Evolutionary conservation across 2,113 vertebrate genomes (phyloP).

Genomic region (Telmatochromis brichardi): DNA sequence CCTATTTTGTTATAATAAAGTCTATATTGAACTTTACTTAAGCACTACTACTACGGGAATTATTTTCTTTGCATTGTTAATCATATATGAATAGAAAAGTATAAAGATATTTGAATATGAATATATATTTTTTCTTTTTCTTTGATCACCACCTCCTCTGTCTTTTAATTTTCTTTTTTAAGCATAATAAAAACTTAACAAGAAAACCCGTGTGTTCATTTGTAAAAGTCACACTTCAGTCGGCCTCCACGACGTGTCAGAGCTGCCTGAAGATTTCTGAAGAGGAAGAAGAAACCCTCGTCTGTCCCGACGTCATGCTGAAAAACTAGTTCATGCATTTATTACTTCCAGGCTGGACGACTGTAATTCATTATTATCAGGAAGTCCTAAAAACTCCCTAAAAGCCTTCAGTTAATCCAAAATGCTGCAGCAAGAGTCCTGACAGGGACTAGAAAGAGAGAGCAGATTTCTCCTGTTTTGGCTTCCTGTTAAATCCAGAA

Average conservation of each 20-base stretch:
- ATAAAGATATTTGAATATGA: constrained; percentile 80
- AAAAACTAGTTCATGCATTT: not conserved
- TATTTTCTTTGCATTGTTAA: constrained; percentile 91
- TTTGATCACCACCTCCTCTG: constrained; percentile 78
- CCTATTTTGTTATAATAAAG: constrained; percentile 99
- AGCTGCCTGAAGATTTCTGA: not conserved
- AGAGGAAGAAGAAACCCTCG: not conserved
- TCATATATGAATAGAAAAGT: constrained; percentile 72
- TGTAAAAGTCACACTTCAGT: not conserved
- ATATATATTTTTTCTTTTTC: constrained; percentile 80
- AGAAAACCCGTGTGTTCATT: constrained; percentile 14
- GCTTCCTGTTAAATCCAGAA: not conserved
- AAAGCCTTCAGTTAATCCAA: rapidly evolving
- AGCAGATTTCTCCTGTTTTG: rapidly evolving
- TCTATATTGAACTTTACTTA: constrained; percentile 93
- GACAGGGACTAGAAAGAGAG: not conserved
- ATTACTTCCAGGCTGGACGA: not conserved
- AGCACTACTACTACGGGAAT: constrained; percentile 88
- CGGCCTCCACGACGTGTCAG: not conserved
- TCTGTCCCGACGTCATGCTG: rapidly evolving
- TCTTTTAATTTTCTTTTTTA: constrained; percentile 79
- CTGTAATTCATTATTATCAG: not conserved
- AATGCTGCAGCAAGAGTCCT: not conserved
- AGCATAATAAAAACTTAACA: constrained; percentile 77
- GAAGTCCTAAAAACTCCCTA: rapidly evolving